Evolutionary conservation across 2,888 invertebrate genomes (phyloP), one percentile per base, ranked within the genome.

Genomic region (Synanthedon andrenaeformis): DNA sequence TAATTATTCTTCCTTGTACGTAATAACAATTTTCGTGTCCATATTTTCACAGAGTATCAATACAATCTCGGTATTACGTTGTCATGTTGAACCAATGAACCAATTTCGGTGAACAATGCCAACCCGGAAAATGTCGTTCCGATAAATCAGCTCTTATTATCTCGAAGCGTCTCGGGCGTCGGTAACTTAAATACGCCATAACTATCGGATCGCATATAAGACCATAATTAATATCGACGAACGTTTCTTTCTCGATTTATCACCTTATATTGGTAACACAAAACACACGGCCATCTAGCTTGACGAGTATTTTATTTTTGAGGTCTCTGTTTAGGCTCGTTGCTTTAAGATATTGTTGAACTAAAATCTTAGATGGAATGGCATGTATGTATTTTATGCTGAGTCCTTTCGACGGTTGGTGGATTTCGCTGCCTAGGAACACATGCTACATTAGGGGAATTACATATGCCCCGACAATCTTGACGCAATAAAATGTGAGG

Each of bases 201-300:
- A 51, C 54, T 35, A 48, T 42, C 41, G 35, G 19, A 49, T 52
- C 42, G 52, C 52, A 58, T 60, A 59, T 58, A 59, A 58, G 55
- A 53, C 62, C 66, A 63, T 73, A 75, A 76, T 78, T 76, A 76
- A 72, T 73, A 70, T 66, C 66, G 59, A 62, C 61, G 63, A 62
- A 65, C 60, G 64, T 65, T 64, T 59, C 65, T 68, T 66, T 70
- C 71, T 69, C 72, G 71, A 76, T 78, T 75, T 72, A 73, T 79
- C 74, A 74, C 62, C 56, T 35, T 56, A 56, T 62, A 58, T 60
- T 62, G 63, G 59, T 58, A 59, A 57, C 51, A 28, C 51, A 55
- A 51, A 57, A 61, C 57, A 58, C 55, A 63, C 64, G 41, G 54
- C 1, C 49, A 28, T 3, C n/a, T 19, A 6, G 11, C 12, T 49